phyloP scores from a whole-genome alignment of 2,797 vertebrate genomes.

The Notamacropus eugenii region DNA sequence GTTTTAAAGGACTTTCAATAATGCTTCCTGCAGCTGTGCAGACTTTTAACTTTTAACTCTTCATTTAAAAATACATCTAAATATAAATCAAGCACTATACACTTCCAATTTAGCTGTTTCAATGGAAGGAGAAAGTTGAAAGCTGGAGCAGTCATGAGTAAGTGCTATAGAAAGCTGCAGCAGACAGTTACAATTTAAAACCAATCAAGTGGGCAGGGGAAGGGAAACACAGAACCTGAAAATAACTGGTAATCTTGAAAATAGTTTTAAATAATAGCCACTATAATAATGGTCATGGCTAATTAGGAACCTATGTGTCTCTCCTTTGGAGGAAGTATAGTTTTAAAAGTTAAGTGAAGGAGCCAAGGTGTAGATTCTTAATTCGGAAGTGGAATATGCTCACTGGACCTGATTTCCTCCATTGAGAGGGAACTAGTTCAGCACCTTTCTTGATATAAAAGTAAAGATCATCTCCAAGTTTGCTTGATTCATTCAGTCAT shows the following conservation, averaged over 20 bases:
- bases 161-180: slow-evolving; percentile 80
- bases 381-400: slow-evolving; percentile 6
- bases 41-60: slow-evolving; percentile 84
- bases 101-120: slow-evolving; percentile 85
- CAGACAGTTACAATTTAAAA: slow-evolving; percentile 81
- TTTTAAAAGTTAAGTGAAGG: slow-evolving; percentile 56
- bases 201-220: slow-evolving; percentile 76
- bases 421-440: neutral
- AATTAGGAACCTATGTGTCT: slow-evolving; percentile 60
- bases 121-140: slow-evolving; percentile 84
- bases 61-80: slow-evolving; percentile 84
- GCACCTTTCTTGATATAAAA: neutral
- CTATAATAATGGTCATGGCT: slow-evolving; percentile 65
- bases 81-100: slow-evolving; percentile 85
- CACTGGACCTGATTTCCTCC: slow-evolving; percentile 1
- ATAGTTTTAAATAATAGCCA: slow-evolving; percentile 77
- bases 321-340: slow-evolving; percentile 39
- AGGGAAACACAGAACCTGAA: slow-evolving; percentile 78
- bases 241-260: slow-evolving; percentile 79
- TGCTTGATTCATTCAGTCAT: neutral
- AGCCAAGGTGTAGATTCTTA: slow-evolving; percentile 16
- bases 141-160: slow-evolving; percentile 82
- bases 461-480: neutral
- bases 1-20: slow-evolving; percentile 82
- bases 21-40: slow-evolving; percentile 84